Base-by-base conservation (phyloP, 2,113 vertebrate species). In the Plecotus auritus region DNA sequence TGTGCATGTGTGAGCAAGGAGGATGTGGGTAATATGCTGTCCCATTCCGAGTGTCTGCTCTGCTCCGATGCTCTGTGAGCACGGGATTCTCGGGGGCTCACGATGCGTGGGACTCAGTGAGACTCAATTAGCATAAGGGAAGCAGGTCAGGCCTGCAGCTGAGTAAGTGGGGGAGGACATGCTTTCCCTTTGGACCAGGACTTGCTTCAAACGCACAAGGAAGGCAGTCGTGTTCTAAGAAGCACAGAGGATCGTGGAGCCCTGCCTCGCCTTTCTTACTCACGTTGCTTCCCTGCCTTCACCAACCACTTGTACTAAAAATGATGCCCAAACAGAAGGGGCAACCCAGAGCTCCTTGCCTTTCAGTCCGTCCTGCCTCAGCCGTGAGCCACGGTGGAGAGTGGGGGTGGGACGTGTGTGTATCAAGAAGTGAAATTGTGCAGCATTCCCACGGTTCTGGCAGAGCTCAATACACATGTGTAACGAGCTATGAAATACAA, bases 1-100 rank as follows among this genome's bases (percentile, higher is more conserved):
- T 35, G 35, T 14, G 40, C 67, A 5, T 0, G 5, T 1, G 35
- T 69, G 59, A 51, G 18, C 47, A 4, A 20, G n/a, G 56, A 28
- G 3, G 35, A 37, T 4, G 4, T 2, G 8, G 1, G 0, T 0
- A n/a, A 17, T 11, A 11, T 0, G 23, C n/a, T 0, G 2, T 30
- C 59, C 30, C 28, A 0, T 20, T 85, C 54, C 10, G 64, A 14
- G 16, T 26, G 9, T 35, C 37, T 1, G 2, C 1, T 12, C 12
- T 23, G 66, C 35, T 59, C 51, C 3, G 16, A 12, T 23, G 66
- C 30, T 59, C 51, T 10, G 0, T 32, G 54, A 16, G 13, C 54
- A 32, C 6, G 7, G 35, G 54, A 74, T 32, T 22, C 45, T 17
- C 32, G 10, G 23, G 37, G 56, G 8, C 85, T 64, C 35, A 0